These are phyloP conservation scores for Eupeodes corollae DNA, from an alignment of 1,140 invertebrate genomes.

Conservation along the genomic window DNA sequence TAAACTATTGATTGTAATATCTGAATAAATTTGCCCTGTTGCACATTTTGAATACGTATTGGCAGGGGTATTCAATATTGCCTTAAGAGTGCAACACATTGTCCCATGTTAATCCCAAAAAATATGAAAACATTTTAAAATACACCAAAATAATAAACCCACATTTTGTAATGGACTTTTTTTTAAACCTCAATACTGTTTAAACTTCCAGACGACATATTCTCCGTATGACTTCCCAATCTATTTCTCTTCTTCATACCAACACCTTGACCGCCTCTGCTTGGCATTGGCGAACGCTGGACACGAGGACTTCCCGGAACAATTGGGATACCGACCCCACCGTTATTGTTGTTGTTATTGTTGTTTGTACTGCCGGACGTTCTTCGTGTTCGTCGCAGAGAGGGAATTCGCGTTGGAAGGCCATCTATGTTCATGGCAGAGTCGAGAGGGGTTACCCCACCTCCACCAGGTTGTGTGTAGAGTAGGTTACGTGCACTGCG, in stretches of 20 bases:
- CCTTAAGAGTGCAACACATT: too few relatives aligned
- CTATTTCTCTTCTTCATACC: conserved; percentile 28
- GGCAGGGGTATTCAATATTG: too few relatives aligned
- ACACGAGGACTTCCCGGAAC: conserved; percentile 34
- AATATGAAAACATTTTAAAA: too few relatives aligned
- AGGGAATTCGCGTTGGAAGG: conserved; percentile 25
- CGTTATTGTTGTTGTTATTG: too few relatives aligned
- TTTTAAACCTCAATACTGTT: conserved; percentile 36
- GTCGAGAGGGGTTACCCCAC: too few relatives aligned
- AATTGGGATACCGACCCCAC: conserved; percentile 28
- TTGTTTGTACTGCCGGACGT: conserved; percentile 23
- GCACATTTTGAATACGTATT: too few relatives aligned
- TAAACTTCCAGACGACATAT: conserved; percentile 35
- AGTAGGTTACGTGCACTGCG: conserved; percentile 23
- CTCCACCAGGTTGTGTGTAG: conserved; percentile 3
- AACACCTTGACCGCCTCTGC: conserved; percentile 9
- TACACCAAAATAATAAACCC: too few relatives aligned
- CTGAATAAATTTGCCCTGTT: too few relatives aligned
- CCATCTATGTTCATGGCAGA: conserved; percentile 10
- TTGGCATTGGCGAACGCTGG: conserved; percentile 33
- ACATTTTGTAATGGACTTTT: not conserved
- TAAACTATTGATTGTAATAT: too few relatives aligned
- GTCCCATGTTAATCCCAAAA: too few relatives aligned
- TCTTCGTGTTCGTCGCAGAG: conserved; percentile 24
- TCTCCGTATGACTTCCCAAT: conserved; percentile 34